Evolutionary conservation across 1,140 invertebrate genomes (phyloP).

Genomic region (Coenobita brevimanus): DNA sequence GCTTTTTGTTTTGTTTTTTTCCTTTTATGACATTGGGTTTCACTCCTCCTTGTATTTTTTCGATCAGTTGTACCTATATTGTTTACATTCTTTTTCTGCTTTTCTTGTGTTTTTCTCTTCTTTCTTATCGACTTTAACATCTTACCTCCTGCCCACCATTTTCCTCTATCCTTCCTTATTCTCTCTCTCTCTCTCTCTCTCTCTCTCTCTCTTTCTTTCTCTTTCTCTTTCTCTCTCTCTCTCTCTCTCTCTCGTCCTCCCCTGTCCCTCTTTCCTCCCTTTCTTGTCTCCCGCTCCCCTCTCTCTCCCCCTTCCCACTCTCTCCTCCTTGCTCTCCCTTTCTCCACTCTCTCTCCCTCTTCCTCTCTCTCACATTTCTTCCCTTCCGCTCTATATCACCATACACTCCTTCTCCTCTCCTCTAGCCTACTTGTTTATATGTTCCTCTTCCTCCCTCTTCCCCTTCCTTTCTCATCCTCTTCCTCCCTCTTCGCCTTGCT

Average conservation of each 20-base stretch:
- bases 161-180: no score
- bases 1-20: no score
- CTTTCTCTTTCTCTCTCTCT: not conserved
- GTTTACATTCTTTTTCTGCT: no score
- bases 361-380: no score
- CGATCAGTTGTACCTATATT: no score
- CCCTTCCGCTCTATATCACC: no score
- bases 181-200: constrained; percentile 14
- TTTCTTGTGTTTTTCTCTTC: not conserved
- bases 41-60: no score
- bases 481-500: not conserved
- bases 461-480: not conserved
- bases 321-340: not conserved
- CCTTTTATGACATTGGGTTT: no score
- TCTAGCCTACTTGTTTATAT: no score
- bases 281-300: not conserved
- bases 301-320: not conserved
- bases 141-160: not conserved
- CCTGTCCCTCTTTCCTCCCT: not conserved
- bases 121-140: not conserved
- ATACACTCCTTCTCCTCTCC: no score
- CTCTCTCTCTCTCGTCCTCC: not conserved
- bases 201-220: not conserved
- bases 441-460: no score
- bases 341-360: not conserved